These are phyloP conservation scores for Drosophila cracens DNA, from an alignment of 2,888 invertebrate species.

Conservation along the genomic window DNA sequence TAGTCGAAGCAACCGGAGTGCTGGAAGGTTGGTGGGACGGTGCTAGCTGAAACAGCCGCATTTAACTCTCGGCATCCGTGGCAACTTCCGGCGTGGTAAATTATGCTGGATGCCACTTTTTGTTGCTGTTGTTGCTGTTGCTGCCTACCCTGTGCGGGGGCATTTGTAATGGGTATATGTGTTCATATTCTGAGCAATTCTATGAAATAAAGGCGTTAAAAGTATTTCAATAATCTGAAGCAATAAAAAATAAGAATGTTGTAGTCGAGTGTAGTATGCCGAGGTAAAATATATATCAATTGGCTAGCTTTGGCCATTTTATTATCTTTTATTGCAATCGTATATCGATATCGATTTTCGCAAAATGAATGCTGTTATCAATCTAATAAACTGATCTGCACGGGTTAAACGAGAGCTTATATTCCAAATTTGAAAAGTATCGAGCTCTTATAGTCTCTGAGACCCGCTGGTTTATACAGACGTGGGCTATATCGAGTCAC, in stretches of 20 bases:
- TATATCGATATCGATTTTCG: not conserved
- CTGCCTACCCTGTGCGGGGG: conserved; percentile 10
- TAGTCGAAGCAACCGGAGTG: not conserved
- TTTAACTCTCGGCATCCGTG: conserved; percentile 61
- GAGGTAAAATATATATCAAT: too few species aligned
- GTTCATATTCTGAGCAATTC: not conserved
- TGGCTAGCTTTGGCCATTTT: not conserved
- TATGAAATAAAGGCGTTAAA: not conserved
- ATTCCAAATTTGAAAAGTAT: not conserved
- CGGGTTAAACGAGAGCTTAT: not conserved
- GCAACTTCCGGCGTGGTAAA: conserved; percentile 58
- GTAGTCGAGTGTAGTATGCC: too few species aligned
- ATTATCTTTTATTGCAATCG: not conserved
- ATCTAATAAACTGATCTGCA: not conserved
- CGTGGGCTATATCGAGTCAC: not conserved
- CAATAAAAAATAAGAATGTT: not conserved
- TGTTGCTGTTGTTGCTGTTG: not conserved
- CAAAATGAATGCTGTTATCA: too few species aligned
- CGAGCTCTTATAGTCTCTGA: not conserved
- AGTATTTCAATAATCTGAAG: too few species aligned
- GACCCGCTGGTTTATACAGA: not conserved
- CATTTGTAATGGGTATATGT: not conserved
- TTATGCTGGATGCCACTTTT: conserved; percentile 40
- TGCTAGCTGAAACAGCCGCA: conserved; percentile 40
- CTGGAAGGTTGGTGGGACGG: not conserved